phyloP scores from a whole-genome alignment of 2,888 invertebrate genomes.

The Nephrotoma appendiculata region DNA sequence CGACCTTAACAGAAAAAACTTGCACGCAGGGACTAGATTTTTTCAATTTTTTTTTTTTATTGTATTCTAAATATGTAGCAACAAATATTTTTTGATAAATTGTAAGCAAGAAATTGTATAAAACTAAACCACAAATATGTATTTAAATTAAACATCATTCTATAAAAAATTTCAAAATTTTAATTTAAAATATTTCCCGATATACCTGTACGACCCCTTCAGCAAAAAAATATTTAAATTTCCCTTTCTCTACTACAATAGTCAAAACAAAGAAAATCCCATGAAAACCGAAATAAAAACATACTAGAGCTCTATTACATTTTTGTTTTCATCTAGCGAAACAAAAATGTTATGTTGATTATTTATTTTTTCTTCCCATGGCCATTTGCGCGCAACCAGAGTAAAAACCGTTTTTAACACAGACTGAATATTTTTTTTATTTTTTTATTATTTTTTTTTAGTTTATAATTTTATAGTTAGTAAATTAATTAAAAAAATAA shows the following conservation, averaged over 20 bases:
- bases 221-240: not conserved
- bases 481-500: not conserved
- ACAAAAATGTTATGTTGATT: constrained; percentile 2
- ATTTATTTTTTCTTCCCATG: constrained; percentile 6
- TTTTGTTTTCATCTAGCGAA: not conserved
- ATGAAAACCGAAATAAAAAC: not conserved
- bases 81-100: no score
- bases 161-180: not conserved
- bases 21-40: no score
- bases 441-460: not conserved
- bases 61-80: no score
- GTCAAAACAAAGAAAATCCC: not conserved
- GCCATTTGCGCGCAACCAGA: constrained; percentile 14
- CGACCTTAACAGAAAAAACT: no score
- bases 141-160: no score
- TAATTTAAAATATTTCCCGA: not conserved
- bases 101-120: no score
- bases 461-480: not conserved
- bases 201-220: not conserved
- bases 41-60: no score
- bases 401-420: constrained; percentile 11
- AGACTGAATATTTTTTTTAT: not conserved
- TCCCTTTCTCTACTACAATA: not conserved
- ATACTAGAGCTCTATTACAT: not conserved
- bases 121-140: no score